phyloP scores from a whole-genome alignment of 2,797 vertebrate genomes.

The Brachyalestes nurse region DNA sequence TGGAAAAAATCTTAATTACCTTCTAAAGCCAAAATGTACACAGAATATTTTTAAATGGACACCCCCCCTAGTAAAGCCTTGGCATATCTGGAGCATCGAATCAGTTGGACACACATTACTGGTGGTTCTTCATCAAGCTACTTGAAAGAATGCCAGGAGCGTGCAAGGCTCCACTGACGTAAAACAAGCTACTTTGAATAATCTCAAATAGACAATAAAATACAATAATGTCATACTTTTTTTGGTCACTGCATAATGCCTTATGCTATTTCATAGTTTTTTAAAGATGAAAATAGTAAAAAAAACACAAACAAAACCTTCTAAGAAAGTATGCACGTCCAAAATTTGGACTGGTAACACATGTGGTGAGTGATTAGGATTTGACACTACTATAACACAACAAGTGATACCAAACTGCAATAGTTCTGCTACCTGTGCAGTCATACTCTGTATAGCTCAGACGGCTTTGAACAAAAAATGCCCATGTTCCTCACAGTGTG shows the following conservation, averaged over 20 bases:
- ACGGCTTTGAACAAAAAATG: background rate
- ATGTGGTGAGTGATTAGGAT: background rate
- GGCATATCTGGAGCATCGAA: background rate
- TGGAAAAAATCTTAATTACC: constrained; percentile 1
- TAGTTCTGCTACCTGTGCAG: background rate
- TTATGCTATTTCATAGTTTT: background rate
- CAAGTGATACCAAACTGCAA: background rate
- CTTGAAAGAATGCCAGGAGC: no score
- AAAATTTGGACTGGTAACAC: background rate
- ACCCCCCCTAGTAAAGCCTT: background rate
- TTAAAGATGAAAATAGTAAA: background rate
- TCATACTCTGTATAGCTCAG: background rate
- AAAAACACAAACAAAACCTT: background rate
- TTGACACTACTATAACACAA: background rate
- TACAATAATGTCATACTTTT: background rate
- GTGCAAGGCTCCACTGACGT: no score
- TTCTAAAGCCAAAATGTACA: background rate
- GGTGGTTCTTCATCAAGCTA: background rate
- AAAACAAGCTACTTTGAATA: background rate
- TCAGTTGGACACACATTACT: background rate
- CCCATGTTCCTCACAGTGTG: background rate
- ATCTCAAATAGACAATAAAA: background rate
- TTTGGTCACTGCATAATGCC: background rate
- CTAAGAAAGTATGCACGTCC: background rate
- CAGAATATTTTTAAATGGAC: background rate